A percentile compares a stretch with the other conserved stretches of the same genome.
phyloP scores from a whole-genome alignment of 2,888 invertebrate genomes.

The Drosophila paranaensis region DNA sequence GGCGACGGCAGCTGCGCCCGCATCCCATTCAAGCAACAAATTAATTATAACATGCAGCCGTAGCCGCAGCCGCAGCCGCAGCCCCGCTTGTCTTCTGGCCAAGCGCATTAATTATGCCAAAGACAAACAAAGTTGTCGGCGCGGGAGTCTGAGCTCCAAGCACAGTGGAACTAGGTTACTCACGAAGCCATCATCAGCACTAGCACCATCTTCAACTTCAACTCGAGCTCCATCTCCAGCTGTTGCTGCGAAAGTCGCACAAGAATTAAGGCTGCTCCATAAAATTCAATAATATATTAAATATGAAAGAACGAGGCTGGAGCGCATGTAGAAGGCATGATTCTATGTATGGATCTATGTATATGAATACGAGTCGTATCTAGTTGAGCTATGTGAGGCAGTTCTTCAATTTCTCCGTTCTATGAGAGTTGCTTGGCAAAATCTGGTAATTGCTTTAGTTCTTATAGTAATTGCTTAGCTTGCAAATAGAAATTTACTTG shows the following conservation, averaged over 20 bases:
- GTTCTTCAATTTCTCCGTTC: neutral
- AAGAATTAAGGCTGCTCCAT: slow-evolving; percentile 2
- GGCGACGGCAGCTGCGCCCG: slow-evolving; percentile 41
- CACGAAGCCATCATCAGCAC: neutral
- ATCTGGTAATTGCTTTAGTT: no score
- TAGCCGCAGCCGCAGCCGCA: slow-evolving; percentile 15
- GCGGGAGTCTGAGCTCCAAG: slow-evolving; percentile 7
- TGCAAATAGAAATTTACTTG: no score
- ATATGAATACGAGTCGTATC: neutral
- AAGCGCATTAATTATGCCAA: slow-evolving; percentile 60
- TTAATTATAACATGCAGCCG: slow-evolving; percentile 56
- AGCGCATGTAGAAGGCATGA: neutral
- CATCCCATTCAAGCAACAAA: slow-evolving; percentile 47
- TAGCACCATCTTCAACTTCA: neutral
- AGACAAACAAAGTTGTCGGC: slow-evolving; percentile 33
- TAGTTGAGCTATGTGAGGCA: neutral
- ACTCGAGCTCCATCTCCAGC: neutral
- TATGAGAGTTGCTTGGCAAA: no score
- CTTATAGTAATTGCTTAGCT: no score
- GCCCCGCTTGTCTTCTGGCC: slow-evolving; percentile 40
- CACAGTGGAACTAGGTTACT: slow-evolving; percentile 50
- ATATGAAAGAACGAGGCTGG: neutral
- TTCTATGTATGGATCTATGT: neutral
- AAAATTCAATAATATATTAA: neutral
- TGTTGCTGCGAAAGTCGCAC: slow-evolving; percentile 4